Base-by-base conservation (phyloP, 2,888 invertebrate species). In the Dryadula phaetusa region DNA sequence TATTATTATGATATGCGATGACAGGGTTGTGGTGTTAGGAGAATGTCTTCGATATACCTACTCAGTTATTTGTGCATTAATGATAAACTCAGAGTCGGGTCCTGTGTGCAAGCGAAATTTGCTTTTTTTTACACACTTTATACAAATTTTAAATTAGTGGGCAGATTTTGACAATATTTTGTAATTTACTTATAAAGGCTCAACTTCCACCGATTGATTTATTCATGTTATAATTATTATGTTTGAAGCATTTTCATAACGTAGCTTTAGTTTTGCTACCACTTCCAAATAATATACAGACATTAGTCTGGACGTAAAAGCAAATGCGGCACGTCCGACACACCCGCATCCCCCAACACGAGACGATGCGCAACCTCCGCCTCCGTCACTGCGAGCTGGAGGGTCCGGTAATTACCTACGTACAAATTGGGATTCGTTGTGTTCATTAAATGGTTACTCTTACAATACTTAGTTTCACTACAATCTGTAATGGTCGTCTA, bases 301-400 rank as follows among this genome's bases (percentile, higher is more conserved):
- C 52, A 16, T 28, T 52, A 52, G 52, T 32, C 40, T 37, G 40
- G n/a, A 22, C 22, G 56, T 56, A 56, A 40, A 37, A 40, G 22
- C 22, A 40, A 40, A 40, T 37, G 40, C 18, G 56, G 56, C 56
- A 40, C 22, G 56, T 40, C 37, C 56, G 40, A n/a, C 22, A 25
- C 40, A 37, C 56, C 56, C 56, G 40, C 56, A 10, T 46, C 56
- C 56, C 56, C 56, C 16, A 10, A 16, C 56, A 16, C 22, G 56
- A 56, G 54, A 37, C 54, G 54, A 32, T 52, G 52, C 52, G 52
- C 52, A 52, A 28, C 52, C 52, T 28, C 52, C 52, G 52, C 20
- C 52, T 28, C 28, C 20, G 25, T 6, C 28, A 28, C 52, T 1
- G 28, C 52, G n/a, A 32, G 1, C 16, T 10, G 16, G 52, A 52